A percentile compares a stretch with the other conserved stretches of the same genome.
Conservation (phyloP, 2,797 vertebrate genomes). For the Poeciliopsis turneri region DNA sequence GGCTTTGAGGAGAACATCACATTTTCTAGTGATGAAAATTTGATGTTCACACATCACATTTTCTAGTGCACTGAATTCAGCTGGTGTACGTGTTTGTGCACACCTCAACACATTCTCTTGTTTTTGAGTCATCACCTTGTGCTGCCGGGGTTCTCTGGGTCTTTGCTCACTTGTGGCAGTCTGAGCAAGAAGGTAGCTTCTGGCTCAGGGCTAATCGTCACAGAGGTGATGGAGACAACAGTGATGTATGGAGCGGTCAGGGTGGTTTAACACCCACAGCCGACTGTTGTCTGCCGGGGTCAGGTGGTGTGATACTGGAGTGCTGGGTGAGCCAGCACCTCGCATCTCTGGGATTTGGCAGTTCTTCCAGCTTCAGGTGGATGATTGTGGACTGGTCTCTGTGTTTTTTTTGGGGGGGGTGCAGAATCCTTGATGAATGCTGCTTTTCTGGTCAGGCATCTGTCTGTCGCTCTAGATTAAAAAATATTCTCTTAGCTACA, state of each 20-base stretch:
- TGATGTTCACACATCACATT: neutral
- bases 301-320: slow-evolving; percentile 63
- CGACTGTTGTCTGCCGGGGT: slow-evolving; percentile 71
- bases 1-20: neutral
- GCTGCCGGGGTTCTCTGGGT: slow-evolving; percentile 21
- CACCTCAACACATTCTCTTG: slow-evolving; percentile 8
- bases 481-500: slow-evolving; percentile 53
- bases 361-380: slow-evolving; percentile 66
- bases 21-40: neutral
- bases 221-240: slow-evolving; percentile 74
- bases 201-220: slow-evolving; percentile 73
- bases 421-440: slow-evolving; percentile 65
- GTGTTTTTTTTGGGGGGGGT: slow-evolving; percentile 33
- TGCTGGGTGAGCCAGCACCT: slow-evolving; percentile 53
- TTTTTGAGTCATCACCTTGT: slow-evolving; percentile 37
- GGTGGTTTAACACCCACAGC: slow-evolving; percentile 73
- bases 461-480: slow-evolving; percentile 62
- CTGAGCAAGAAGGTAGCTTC: slow-evolving; percentile 45
- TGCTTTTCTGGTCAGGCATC: slow-evolving; percentile 56
- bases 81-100: neutral
- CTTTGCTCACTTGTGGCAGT: slow-evolving; percentile 32
- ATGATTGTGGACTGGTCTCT: slow-evolving; percentile 37
- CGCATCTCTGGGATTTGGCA: slow-evolving; percentile 53
- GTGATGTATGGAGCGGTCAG: slow-evolving; percentile 73
- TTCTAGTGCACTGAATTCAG: neutral